Conservation (phyloP, 2,888 invertebrate genomes). For the Drosophila paucipuncta region DNA sequence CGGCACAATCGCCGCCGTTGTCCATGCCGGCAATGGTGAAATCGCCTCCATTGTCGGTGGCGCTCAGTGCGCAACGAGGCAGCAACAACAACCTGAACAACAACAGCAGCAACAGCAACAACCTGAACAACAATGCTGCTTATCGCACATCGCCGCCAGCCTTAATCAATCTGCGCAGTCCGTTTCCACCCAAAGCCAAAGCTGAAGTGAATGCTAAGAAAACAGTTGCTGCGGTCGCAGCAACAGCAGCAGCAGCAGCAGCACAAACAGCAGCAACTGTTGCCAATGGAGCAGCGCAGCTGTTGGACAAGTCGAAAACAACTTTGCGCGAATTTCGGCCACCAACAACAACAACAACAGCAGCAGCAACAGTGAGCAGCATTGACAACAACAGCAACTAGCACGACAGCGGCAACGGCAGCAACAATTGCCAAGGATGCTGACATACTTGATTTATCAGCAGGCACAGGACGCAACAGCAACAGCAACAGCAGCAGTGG, state of each 20-base stretch:
- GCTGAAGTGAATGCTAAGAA: slow-evolving; percentile 57
- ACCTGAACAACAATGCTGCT: slow-evolving; percentile 52
- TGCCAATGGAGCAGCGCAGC: slow-evolving; percentile 53
- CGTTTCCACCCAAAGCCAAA: slow-evolving; percentile 64
- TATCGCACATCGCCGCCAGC: slow-evolving; percentile 80
- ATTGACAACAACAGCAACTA: slow-evolving; percentile 7
- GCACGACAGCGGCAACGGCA: slow-evolving; percentile 28
- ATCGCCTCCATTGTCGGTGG: slow-evolving; percentile 70
- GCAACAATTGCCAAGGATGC: slow-evolving; percentile 79
- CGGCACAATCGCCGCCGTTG: slow-evolving; percentile 43
- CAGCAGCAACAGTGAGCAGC: slow-evolving; percentile 16
- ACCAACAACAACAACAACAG: slow-evolving; percentile 30
- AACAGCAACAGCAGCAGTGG: slow-evolving; percentile 9
- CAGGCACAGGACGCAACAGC: slow-evolving; percentile 54
- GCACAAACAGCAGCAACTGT: slow-evolving; percentile 35
- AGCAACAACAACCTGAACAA: slow-evolving; percentile 20
- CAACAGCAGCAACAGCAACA: slow-evolving; percentile 45
- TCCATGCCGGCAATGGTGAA: slow-evolving; percentile 66
- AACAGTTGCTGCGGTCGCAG: slow-evolving; percentile 27
- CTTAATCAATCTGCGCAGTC: slow-evolving; percentile 80
- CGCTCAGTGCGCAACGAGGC: slow-evolving; percentile 58
- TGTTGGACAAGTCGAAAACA: slow-evolving; percentile 54
- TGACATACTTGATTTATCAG: slow-evolving; percentile 87
- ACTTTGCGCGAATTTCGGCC: slow-evolving; percentile 83
- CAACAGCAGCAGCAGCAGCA: slow-evolving; percentile 24